Evolutionary conservation across 2,888 invertebrate genomes (phyloP).

Genomic region (Ormyrus nitidulus): DNA sequence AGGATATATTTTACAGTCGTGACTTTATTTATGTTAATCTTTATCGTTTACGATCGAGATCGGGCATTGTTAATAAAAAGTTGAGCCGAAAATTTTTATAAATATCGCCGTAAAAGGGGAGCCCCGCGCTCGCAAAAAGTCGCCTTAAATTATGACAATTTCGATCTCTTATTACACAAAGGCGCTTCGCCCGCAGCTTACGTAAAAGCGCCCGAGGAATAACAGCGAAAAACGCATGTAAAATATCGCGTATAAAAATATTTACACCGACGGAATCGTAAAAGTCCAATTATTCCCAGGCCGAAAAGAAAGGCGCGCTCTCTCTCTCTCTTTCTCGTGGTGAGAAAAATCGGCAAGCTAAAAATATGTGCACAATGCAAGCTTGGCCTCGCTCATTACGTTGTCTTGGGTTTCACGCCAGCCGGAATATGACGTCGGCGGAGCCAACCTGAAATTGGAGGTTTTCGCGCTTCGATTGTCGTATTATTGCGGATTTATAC

Average conservation of each 20-base stretch:
- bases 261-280: constrained; percentile 42
- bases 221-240: constrained; percentile 2
- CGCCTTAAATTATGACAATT: too few relatives aligned
- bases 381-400: constrained; percentile 63
- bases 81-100: too few relatives aligned
- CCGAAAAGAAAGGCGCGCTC: constrained; percentile 14
- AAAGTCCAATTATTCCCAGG: constrained; percentile 40
- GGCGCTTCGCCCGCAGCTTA: background rate
- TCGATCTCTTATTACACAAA: background rate
- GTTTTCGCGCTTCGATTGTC: constrained; percentile 59
- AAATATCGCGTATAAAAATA: constrained; percentile 17
- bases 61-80: too few relatives aligned
- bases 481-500: constrained; percentile 68
- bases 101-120: too few relatives aligned
- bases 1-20: background rate
- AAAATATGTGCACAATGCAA: constrained; percentile 33
- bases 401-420: constrained; percentile 65
- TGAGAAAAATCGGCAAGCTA: constrained; percentile 52
- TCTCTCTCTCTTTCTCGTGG: constrained; percentile 19
- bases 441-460: constrained; percentile 51
- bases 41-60: too few relatives aligned
- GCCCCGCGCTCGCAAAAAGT: too few relatives aligned
- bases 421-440: constrained; percentile 44
- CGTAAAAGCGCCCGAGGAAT: background rate
- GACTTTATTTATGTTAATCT: background rate